Conservation (phyloP, 2,113 vertebrate genomes). For the Calyptommatus sinebrachiatus region DNA sequence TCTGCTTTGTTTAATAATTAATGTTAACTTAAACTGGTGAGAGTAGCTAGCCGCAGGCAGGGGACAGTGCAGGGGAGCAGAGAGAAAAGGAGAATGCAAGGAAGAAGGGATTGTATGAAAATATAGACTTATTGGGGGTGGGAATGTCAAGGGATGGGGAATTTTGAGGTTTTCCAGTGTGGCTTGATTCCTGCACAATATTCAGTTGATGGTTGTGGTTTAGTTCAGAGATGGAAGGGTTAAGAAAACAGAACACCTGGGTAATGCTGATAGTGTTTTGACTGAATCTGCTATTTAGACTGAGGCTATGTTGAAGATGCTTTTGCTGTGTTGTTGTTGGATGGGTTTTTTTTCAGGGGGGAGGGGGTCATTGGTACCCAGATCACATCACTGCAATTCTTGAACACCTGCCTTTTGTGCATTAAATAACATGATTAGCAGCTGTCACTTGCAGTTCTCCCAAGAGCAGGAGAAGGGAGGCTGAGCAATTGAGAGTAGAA, state of each 20-base stretch:
- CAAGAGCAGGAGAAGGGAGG: not conserved
- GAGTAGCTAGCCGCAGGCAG: constrained; percentile 1
- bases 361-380: not conserved
- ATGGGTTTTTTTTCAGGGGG: not conserved
- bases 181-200: not conserved
- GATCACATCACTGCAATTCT: not conserved
- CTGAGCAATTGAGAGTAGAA: not conserved
- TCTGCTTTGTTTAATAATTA: constrained; percentile 60
- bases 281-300: not conserved
- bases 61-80: not conserved
- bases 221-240: not conserved
- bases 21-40: constrained; percentile 32
- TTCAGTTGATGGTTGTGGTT: not conserved
- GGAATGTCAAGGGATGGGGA: not conserved
- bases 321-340: not conserved
- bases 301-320: not conserved
- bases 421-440: not conserved
- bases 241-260: no score
- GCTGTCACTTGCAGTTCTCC: not conserved
- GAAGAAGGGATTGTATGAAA: not conserved
- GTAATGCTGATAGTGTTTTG: not conserved
- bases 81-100: not conserved
- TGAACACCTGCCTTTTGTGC: constrained; percentile 9
- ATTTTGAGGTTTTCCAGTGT: not conserved
- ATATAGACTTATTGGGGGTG: accelerated